Percentiles rank a stretch among this genome's conserved stretches.
These are phyloP conservation scores for Chloroceryle aenea DNA, from an alignment of 2,113 vertebrate species.

Conservation along the genomic window DNA sequence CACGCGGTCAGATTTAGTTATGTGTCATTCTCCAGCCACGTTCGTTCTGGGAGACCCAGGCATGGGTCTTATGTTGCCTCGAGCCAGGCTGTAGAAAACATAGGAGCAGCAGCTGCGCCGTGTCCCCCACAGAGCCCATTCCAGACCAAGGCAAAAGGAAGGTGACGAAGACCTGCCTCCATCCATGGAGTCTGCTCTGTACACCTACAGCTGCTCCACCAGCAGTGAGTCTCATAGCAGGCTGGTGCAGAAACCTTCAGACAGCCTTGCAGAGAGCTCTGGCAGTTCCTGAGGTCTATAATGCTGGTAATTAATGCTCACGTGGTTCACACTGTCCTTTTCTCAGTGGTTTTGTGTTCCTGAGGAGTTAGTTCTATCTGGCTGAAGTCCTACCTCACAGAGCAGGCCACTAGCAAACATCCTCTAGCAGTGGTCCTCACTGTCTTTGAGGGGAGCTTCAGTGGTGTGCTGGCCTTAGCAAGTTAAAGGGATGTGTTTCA, in stretches of 20 bases:
- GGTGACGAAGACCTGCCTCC: neutral
- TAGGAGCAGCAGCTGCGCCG: neutral
- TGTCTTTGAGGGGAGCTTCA: fast-evolving
- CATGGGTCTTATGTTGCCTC: neutral
- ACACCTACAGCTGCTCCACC: fast-evolving
- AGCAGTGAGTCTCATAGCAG: fast-evolving
- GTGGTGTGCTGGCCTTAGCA: neutral
- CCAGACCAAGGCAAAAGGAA: neutral
- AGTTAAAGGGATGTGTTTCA: fast-evolving
- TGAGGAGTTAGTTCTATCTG: neutral
- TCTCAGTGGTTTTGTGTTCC: neutral
- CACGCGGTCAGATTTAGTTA: constrained; percentile 4
- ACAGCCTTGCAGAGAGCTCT: neutral
- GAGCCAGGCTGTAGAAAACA: neutral
- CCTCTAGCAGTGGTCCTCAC: fast-evolving
- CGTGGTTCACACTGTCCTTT: fast-evolving
- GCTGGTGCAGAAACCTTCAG: fast-evolving
- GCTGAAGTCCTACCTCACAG: neutral
- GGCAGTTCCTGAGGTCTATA: neutral
- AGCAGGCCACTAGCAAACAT: too few species aligned
- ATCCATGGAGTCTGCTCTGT: fast-evolving
- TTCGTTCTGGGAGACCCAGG: neutral
- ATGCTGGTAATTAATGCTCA: fast-evolving
- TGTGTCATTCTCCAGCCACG: constrained; percentile 36
- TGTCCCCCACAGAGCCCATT: fast-evolving